phyloP scores from a whole-genome alignment of 2,888 invertebrate species.

The Silvanus unidentatus region DNA sequence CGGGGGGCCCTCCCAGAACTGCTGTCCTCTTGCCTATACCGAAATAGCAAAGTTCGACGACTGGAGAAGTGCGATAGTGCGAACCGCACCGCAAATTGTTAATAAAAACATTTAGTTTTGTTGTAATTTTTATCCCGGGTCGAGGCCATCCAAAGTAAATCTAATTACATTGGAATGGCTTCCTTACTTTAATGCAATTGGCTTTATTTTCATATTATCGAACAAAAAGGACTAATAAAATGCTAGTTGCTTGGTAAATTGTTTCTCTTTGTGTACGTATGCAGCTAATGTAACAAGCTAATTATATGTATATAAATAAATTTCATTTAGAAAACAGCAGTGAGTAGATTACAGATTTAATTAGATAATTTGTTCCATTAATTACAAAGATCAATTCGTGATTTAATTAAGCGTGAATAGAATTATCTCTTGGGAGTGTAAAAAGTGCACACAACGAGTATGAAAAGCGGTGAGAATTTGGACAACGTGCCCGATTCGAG shows the following conservation, averaged over 20 bases:
- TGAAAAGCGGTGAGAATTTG: slow-evolving; percentile 4
- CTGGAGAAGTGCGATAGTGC: too few species aligned
- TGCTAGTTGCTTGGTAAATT: background rate
- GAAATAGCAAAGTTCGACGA: too few species aligned
- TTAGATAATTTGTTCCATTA: slow-evolving; percentile 1
- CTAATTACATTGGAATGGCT: slow-evolving; percentile 22
- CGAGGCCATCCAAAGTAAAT: slow-evolving; percentile 14
- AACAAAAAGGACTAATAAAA: background rate
- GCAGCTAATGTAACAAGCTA: background rate
- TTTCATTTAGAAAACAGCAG: background rate
- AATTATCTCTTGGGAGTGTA: background rate
- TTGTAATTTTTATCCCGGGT: slow-evolving; percentile 1
- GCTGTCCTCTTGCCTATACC: too few species aligned
- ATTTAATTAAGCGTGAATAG: background rate
- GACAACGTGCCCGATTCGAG: slow-evolving; percentile 65
- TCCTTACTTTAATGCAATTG: slow-evolving; percentile 6
- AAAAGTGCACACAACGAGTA: too few species aligned
- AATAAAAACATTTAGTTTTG: too few species aligned
- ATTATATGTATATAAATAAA: slow-evolving; percentile 1
- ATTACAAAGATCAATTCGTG: background rate
- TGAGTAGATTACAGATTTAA: background rate
- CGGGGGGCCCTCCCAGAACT: too few species aligned
- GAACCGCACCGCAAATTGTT: too few species aligned
- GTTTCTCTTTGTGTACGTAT: background rate
- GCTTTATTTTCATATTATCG: background rate